Base-by-base conservation (phyloP, 1,140 invertebrate species). In the Heliconius hermathena region DNA sequence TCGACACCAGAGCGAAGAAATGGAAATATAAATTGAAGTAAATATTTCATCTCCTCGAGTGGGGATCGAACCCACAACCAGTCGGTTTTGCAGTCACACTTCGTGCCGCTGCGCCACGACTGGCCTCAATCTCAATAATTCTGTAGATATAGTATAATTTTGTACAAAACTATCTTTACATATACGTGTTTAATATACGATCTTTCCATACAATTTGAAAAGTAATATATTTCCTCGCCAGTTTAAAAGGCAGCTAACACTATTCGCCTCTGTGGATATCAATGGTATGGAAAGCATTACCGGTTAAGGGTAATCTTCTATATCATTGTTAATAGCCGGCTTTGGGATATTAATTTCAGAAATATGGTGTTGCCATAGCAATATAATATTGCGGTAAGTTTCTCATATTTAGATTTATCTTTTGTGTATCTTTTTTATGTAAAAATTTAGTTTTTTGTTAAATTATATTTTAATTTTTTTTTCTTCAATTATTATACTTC, bases 241-340 rank as follows among this genome's bases (percentile, higher is more conserved):
- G 60, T 26, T 38, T 38, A 75, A 75, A 75, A 75, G 54, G 54
- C 36, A 75, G 60, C 74, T 46, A 36, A 60, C 73, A 57, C 38
- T 74, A 38, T 74, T 60, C 73, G 73, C 49, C 54, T n/a, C 29
- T 38, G 54, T 74, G 73, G 52, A 57, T 74, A 74, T 74, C 73
- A 74, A 74, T 74, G 73, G 52, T 22, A 22, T 60, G 74, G 73
- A 74, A 74, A 54, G 3, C 73, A 18, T 46, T 74, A 74, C 29
- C 46, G 46, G 73, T 54, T 74, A 29, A n/a, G 46, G 46, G 46
- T 52, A 74, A 49, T 74, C 26, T 74, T 49, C 49, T 74, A 74
- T 54, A 72, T 41, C 57, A 66, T 66, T 66, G 57, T 66, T 66
- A 66, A 66, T 38, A 9, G 36, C n/a, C 33, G 71, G 71, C 71